A percentile compares a stretch with the other conserved stretches of the same genome.
Evolutionary conservation across 2,797 vertebrate species (phyloP).

Genomic region (Calcarius lapponicus): DNA sequence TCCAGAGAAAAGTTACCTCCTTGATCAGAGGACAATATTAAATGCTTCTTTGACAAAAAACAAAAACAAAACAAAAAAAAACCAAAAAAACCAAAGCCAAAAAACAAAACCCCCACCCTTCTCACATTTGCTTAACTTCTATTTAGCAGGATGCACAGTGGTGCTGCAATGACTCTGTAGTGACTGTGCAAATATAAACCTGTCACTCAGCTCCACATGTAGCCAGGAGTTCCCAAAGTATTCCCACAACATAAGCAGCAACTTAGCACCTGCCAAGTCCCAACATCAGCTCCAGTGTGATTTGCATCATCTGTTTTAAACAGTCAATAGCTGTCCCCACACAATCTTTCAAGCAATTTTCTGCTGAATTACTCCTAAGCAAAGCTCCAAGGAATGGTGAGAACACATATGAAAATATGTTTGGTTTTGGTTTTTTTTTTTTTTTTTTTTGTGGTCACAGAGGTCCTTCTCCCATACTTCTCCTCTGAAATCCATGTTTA

Average conservation of each 20-base stretch:
- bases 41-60: neutral
- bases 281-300: neutral
- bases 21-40: neutral
- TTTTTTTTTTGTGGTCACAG: neutral
- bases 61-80: neutral
- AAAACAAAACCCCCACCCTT: neutral
- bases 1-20: neutral
- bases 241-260: neutral
- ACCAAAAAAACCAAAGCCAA: neutral
- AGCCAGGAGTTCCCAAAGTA: neutral
- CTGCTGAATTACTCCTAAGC: neutral
- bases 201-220: neutral
- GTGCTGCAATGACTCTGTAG: neutral
- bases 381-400: neutral
- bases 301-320: neutral
- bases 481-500: neutral
- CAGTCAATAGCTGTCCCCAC: neutral
- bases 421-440: neutral
- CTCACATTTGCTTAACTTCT: neutral
- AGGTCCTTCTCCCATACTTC: neutral
- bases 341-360: neutral
- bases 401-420: neutral
- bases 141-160: neutral
- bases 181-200: neutral
- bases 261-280: neutral